These are phyloP conservation scores for Acromyrmex echinatior DNA, from an alignment of 1,140 invertebrate species.

Conservation along the genomic window DNA sequence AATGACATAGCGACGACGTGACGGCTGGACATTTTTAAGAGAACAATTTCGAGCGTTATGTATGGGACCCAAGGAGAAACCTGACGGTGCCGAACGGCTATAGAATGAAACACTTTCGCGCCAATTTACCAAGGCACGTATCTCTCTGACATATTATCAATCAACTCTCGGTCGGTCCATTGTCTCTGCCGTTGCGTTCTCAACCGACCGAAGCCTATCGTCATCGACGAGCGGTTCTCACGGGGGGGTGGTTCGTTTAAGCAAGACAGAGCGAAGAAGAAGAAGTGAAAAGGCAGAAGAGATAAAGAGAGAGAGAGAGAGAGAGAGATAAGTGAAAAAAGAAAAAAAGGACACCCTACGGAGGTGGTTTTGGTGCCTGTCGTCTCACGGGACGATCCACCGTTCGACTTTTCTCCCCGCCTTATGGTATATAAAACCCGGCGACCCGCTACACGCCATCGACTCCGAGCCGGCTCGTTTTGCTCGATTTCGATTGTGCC, in stretches of 20 bases:
- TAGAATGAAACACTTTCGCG: conserved; percentile 52
- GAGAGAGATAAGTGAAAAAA: not conserved
- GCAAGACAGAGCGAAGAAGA: conserved; percentile 49
- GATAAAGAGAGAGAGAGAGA: not conserved
- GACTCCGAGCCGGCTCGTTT: conserved; percentile 70
- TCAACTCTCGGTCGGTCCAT: conserved; percentile 44
- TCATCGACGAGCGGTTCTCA: conserved; percentile 70
- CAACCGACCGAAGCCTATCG: conserved; percentile 25
- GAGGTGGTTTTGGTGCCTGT: conserved; percentile 65
- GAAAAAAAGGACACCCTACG: not conserved
- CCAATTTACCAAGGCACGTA: conserved; percentile 46
- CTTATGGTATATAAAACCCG: conserved; percentile 59
- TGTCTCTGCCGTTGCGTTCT: conserved; percentile 52
- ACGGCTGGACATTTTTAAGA: not conserved
- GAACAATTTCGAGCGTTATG: not conserved
- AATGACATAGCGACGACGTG: not conserved
- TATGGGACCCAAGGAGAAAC: conserved; percentile 11
- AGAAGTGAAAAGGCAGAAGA: conserved; percentile 32
- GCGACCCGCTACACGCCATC: conserved; percentile 68
- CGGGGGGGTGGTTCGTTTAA: conserved; percentile 71
- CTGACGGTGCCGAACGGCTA: not conserved
- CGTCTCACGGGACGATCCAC: conserved; percentile 69
- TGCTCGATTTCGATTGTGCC: conserved; percentile 82
- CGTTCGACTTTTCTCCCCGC: conserved; percentile 66
- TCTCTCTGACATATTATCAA: conserved; percentile 52